Percentiles rank a stretch among this genome's conserved stretches.
Conservation (phyloP, 2,888 invertebrate species). For the Cheilosia grossa region DNA sequence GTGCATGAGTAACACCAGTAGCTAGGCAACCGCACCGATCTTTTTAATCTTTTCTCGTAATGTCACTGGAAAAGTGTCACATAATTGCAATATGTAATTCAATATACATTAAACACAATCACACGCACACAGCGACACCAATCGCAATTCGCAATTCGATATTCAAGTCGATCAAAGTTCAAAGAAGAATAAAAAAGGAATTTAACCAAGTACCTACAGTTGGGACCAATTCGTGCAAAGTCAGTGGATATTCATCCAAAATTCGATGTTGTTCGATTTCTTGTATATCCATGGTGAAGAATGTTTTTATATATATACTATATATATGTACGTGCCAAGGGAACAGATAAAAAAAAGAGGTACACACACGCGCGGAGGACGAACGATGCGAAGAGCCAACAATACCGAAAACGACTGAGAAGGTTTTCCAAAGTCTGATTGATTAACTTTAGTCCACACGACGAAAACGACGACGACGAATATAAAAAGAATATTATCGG, state of each 20-base stretch:
- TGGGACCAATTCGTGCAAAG: conserved; percentile 80
- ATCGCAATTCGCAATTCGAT: conserved; percentile 51
- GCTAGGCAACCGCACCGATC: conserved; percentile 28
- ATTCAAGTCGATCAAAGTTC: conserved; percentile 49
- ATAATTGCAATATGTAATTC: conserved; percentile 43
- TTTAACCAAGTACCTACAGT: conserved; percentile 78
- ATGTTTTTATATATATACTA: conserved; percentile 1
- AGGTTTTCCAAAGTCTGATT: conserved; percentile 60
- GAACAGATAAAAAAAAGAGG: not conserved
- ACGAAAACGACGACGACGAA: conserved; percentile 25
- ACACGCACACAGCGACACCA: conserved; percentile 5
- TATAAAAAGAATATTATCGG: conserved; percentile 45
- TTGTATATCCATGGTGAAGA: conserved; percentile 78
- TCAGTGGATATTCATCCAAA: conserved; percentile 79
- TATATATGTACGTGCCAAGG: not conserved
- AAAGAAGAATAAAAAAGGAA: not conserved
- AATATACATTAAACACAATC: conserved; percentile 33
- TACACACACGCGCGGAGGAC: conserved; percentile 22
- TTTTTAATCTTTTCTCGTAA: conserved; percentile 37
- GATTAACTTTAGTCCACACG: conserved; percentile 67
- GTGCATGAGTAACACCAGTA: conserved; percentile 57
- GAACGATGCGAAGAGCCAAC: conserved; percentile 64
- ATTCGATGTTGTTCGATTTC: conserved; percentile 79
- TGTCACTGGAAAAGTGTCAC: conserved; percentile 31
- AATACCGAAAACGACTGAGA: conserved; percentile 72